phyloP scores from a whole-genome alignment of 2,888 invertebrate genomes.

The Zygaena filipendulae region DNA sequence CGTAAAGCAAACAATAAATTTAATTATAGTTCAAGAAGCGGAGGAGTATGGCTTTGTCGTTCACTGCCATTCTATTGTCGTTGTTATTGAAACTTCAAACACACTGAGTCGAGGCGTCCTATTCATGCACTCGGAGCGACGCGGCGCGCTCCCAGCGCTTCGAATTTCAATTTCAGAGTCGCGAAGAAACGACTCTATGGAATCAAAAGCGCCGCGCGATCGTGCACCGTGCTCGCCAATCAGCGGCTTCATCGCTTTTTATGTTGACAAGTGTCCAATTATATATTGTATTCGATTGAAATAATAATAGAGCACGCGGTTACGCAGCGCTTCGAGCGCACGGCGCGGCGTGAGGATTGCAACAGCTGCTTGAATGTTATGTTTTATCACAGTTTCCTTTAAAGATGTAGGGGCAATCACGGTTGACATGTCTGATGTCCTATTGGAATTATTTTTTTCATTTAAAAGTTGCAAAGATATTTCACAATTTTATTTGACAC shows the following conservation, averaged over 20 bases:
- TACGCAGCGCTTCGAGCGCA: conserved; percentile 38
- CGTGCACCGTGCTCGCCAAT: conserved; percentile 32
- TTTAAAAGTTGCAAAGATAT: no score
- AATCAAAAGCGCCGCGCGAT: conserved; percentile 36
- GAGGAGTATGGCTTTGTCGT: neutral
- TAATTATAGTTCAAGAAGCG: conserved; percentile 31
- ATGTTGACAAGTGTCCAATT: conserved; percentile 58
- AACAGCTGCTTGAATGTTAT: no score
- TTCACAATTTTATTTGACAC: no score
- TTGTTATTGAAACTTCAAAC: conserved; percentile 32
- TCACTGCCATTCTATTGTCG: conserved; percentile 21
- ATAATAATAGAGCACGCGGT: conserved; percentile 47
- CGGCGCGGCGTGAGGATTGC: no score
- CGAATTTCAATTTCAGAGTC: conserved; percentile 45
- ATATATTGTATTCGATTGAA: conserved; percentile 58
- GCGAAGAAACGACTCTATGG: conserved; percentile 22
- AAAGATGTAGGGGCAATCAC: conserved; percentile 10
- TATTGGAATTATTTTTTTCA: no score
- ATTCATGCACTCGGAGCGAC: neutral
- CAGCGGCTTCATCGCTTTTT: conserved; percentile 37
- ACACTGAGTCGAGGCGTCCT: conserved; percentile 25
- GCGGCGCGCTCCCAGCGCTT: conserved; percentile 22
- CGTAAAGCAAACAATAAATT: conserved; percentile 26
- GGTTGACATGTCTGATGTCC: no score
- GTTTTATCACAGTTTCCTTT: no score